Percentiles rank a stretch among this genome's conserved stretches.
These are phyloP conservation scores for Cygnus atratus DNA, from an alignment of 2,113 vertebrate genomes.

Conservation along the genomic window DNA sequence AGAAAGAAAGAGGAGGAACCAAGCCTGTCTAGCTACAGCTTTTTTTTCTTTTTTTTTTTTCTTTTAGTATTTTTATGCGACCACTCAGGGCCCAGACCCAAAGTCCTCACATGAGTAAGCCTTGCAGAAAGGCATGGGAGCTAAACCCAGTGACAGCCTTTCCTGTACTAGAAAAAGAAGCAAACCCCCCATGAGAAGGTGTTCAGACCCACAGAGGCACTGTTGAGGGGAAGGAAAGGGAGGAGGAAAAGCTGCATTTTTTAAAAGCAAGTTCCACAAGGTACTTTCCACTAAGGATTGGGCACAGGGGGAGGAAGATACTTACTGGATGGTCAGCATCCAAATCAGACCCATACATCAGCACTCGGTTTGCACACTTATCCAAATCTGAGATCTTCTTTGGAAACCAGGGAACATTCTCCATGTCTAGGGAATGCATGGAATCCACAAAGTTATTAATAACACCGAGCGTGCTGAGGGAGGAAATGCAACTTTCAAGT, in stretches of 20 bases:
- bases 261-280: background rate
- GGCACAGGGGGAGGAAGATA: background rate
- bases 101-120: background rate
- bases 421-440: constrained; percentile 80
- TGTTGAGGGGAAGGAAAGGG: background rate
- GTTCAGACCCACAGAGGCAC: background rate
- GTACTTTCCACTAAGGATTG: background rate
- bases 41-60: background rate
- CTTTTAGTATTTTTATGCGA: background rate
- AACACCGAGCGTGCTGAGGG: background rate
- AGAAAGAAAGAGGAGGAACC: background rate
- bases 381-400: constrained; percentile 97
- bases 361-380: constrained; percentile 92
- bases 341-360: constrained; percentile 95
- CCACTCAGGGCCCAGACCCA: background rate
- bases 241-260: background rate
- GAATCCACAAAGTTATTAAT: constrained; percentile 43
- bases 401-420: constrained; percentile 92
- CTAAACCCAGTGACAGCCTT: background rate
- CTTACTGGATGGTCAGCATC: constrained; percentile 93
- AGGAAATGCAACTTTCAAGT: constrained; percentile 3
- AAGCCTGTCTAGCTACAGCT: background rate
- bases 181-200: background rate
- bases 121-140: background rate
- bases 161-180: background rate